Conservation (phyloP, 64 coral and sea anemone species). For the Platygyra sinensis region DNA sequence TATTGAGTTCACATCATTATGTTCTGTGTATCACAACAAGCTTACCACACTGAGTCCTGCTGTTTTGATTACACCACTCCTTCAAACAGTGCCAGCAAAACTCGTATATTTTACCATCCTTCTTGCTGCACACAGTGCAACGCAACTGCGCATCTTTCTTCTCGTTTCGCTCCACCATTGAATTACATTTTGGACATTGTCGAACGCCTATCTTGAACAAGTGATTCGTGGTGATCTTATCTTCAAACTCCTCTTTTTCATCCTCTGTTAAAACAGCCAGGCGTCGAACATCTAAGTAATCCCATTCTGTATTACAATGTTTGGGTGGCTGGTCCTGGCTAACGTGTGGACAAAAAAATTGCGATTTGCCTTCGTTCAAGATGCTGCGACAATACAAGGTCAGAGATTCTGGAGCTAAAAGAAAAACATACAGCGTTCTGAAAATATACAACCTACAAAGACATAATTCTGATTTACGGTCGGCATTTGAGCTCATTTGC, state of each 20-base stretch:
- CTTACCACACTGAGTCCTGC: not conserved
- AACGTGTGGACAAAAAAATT: constrained; percentile 71
- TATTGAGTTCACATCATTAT: too few relatives aligned
- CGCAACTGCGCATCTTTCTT: constrained; percentile 53
- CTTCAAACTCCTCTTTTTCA: constrained; percentile 80
- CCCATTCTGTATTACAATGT: constrained; percentile 76
- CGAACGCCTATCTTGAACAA: constrained; percentile 77
- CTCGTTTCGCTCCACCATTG: constrained; percentile 56
- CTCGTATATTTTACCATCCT: constrained; percentile 32
- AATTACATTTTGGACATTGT: constrained; percentile 78
- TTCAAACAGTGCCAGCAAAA: constrained; percentile 87
- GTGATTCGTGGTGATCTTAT: constrained; percentile 72
- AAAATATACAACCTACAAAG: not conserved
- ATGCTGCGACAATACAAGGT: constrained; percentile 81
- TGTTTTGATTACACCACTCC: constrained; percentile 26
- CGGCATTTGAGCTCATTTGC: too few relatives aligned
- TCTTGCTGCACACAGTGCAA: constrained; percentile 64
- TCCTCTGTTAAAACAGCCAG: constrained; percentile 72
- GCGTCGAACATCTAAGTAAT: constrained; percentile 75
- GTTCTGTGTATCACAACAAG: not conserved
- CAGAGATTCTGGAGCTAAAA: constrained; percentile 76
- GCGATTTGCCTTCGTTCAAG: constrained; percentile 42
- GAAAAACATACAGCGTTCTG: not conserved
- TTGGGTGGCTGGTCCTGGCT: constrained; percentile 51
- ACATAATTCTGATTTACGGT: too few relatives aligned